Evolutionary conservation across 2,888 invertebrate genomes (phyloP), one percentile per base, ranked within the genome.

Genomic region (Cyrtodaria siliqua): DNA sequence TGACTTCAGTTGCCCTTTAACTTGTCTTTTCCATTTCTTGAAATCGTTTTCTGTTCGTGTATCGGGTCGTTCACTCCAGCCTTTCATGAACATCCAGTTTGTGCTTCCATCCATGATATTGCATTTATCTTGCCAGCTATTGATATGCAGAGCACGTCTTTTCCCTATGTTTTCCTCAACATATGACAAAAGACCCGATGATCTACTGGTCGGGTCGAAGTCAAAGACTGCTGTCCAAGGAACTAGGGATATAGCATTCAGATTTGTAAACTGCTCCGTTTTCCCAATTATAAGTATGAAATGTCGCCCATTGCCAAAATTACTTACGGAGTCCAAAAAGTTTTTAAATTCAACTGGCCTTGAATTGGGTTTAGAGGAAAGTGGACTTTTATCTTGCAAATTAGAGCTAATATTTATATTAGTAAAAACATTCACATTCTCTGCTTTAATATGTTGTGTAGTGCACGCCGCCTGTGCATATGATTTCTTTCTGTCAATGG

Each of bases 161-260:
- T 57, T 56, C 23, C 53, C 27, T 4, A 82, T 29, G 9, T 16
- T 60, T 20, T 29, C 24, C 57, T 84, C 79, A 56, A 73, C 53
- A 16, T 52, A 53, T 12, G 71, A 73, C n/a, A 84, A 61, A 12
- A 86, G 42, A 9, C 87, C 87, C 0, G 40, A 50, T 18, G 79
- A 60, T 59, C 86, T 77, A 26, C 85, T 82, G 0, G 53, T 33
- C 16, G 56, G 44, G 44, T 84, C 84, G 68, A 84, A 78, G 42
- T 84, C 82, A 40, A 78, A 84, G 2, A 87, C 86, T 23, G 77
- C 79, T 20, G 81, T 64, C 86, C 86, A 87, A 70, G n/a, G n/a
- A n/a, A n/a, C n/a, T n/a, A n/a, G n/a, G n/a, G n/a, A n/a, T n/a
- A n/a, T n/a, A n/a, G n/a, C 70, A 4, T 77, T 72, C 16, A 82